Conservation (phyloP, 1,140 invertebrate genomes). For the Drosophila sproati region DNA sequence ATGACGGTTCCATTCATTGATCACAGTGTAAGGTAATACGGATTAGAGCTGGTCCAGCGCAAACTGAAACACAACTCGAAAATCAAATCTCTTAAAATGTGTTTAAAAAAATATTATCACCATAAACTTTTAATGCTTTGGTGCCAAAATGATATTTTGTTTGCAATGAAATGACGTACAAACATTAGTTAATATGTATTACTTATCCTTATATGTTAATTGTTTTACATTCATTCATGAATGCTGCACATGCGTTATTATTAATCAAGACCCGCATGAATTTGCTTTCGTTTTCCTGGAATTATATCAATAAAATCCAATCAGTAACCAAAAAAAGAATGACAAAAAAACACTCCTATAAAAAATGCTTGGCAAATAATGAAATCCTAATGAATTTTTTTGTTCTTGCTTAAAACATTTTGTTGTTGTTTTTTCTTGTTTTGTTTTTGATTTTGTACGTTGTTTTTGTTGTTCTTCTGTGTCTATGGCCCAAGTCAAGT, state of each 20-base stretch:
- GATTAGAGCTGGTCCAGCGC: not conserved
- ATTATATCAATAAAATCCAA: slow-evolving; percentile 39
- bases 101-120: not conserved
- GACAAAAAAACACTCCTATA: slow-evolving; percentile 15
- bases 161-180: too few relatives aligned
- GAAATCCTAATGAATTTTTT: slow-evolving; percentile 71
- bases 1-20: slow-evolving; percentile 28
- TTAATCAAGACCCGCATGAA: slow-evolving; percentile 42
- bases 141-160: too few relatives aligned
- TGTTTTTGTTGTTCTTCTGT: slow-evolving; percentile 1
- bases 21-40: not conserved
- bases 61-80: not conserved
- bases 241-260: slow-evolving; percentile 11
- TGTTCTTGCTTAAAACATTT: not conserved
- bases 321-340: slow-evolving; percentile 43
- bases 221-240: not conserved
- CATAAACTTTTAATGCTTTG: too few relatives aligned
- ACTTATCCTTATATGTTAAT: too few relatives aligned
- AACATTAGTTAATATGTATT: too few relatives aligned
- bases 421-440: slow-evolving; percentile 19
- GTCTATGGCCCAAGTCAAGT: slow-evolving; percentile 59
- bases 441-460: slow-evolving; percentile 7
- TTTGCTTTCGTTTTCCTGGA: slow-evolving; percentile 35
- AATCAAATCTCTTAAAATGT: not conserved
- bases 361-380: slow-evolving; percentile 55